Evolutionary conservation across 2,888 invertebrate species (phyloP), one percentile per base, ranked within the genome.

Genomic region (Trissolcus japonicus): DNA sequence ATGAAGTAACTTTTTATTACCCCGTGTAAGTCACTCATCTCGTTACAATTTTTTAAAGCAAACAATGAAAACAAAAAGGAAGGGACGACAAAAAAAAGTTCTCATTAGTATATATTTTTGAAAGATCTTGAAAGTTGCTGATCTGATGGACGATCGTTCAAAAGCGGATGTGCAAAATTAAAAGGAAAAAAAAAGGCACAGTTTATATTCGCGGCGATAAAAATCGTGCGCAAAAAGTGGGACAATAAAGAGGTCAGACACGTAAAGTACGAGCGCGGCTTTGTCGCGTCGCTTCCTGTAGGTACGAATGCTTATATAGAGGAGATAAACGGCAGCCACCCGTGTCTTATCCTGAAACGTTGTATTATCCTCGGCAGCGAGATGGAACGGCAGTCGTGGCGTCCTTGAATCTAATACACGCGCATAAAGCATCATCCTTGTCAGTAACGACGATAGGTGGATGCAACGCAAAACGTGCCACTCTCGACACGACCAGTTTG

Each of bases 321-420:
- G 80, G 80, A 81, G 81, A 82, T 82, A 83, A 84, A 82, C 82
- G 81, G 76, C 78, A 75, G 68, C 77, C 80, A 69, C 74, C 79
- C 75, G 76, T 78, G 79, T 82, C 82, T 84, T 85, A 83, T 86
- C 85, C 85, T 85, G 85, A 80, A 85, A 85, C 83, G 81, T 81
- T 84, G 84, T 79, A 88, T 89, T 89, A 89, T 88, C 86, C 87
- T 84, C 87, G 85, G 83, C 88, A 89, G 85, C 88, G 87, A 87
- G 84, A 86, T 84, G 88, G 88, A 89, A 88, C 88, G 87, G 74
- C 62, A 74, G 74, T 79, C 81, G 81, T 76, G 79, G 57, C 80
- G 84, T 83, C 86, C 85, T 86, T 86, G 85, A 80, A 76, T 78
- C 76, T 74, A 78, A 74, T 74, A 54, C 74, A 65, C 66, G 72